Evolutionary conservation across 2,797 vertebrate species (phyloP).

Genomic region (Mycteria americana): DNA sequence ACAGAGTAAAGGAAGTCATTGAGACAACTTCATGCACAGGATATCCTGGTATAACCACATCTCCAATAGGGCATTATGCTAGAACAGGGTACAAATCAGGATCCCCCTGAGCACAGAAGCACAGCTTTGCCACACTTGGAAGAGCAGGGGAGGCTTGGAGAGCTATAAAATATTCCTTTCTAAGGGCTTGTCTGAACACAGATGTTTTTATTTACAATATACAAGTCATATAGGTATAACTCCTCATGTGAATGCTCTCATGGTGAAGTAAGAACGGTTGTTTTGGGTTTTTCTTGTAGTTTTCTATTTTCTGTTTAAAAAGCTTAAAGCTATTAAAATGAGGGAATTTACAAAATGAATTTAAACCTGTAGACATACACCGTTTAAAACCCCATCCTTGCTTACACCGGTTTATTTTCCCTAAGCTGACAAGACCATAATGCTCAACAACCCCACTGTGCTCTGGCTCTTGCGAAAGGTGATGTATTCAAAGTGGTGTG

Average conservation of each 20-base stretch:
- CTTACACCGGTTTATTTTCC: background rate
- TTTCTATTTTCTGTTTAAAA: background rate
- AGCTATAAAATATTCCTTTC: background rate
- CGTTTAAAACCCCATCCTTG: background rate
- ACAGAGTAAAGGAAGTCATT: background rate
- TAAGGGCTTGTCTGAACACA: background rate
- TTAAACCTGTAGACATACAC: background rate
- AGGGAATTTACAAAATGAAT: background rate
- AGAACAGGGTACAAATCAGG: background rate
- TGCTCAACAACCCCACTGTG: background rate
- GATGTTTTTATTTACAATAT: background rate
- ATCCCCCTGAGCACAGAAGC: background rate
- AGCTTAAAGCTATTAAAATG: background rate
- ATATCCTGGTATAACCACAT: background rate
- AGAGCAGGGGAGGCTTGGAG: background rate
- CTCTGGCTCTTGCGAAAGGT: background rate
- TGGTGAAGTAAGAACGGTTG: background rate
- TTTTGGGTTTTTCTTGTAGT: background rate
- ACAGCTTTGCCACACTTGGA: background rate
- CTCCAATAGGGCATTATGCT: background rate
- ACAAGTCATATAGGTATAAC: background rate
- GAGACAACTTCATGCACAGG: background rate
- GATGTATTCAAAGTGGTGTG: background rate
- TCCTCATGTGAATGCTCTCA: background rate
- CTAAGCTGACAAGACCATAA: background rate